Evolutionary conservation across 2,797 vertebrate species (phyloP).

Genomic region (Tinamus major): DNA sequence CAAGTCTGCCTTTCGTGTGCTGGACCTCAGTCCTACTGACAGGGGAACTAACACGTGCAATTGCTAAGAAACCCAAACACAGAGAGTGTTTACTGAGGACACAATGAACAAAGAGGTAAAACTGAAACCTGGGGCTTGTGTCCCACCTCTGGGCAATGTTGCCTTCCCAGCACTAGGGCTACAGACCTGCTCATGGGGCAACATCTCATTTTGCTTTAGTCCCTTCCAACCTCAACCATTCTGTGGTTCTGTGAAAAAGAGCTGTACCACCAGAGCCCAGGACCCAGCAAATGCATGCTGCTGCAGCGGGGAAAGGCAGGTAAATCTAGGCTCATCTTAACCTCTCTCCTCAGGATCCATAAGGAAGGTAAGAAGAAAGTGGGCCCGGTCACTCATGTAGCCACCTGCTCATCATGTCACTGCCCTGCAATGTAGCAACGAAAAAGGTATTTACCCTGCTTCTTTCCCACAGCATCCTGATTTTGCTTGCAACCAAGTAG

Average conservation of each 20-base stretch:
- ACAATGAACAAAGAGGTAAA: not conserved
- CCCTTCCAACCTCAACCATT: too few species aligned
- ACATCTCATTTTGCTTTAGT: not conserved
- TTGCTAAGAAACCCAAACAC: not conserved
- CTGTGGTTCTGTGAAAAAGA: too few species aligned
- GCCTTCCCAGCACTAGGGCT: not conserved
- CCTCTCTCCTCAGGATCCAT: too few species aligned
- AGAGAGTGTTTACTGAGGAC: not conserved
- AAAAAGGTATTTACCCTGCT: not conserved
- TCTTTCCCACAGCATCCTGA: not conserved
- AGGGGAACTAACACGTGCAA: not conserved
- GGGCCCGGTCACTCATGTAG: not conserved
- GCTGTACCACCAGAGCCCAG: not conserved
- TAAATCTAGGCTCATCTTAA: not conserved
- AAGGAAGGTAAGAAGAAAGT: not conserved
- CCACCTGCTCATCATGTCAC: not conserved
- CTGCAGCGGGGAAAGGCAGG: not conserved
- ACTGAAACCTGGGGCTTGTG: too few species aligned
- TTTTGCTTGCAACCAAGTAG: not conserved
- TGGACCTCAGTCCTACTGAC: not conserved
- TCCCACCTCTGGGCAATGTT: accelerated
- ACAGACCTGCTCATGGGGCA: not conserved
- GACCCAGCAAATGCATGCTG: not conserved
- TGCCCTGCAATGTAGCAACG: not conserved
- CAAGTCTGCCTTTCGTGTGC: not conserved